Percentiles rank a stretch among this genome's conserved stretches.
Conservation (phyloP, 2,888 invertebrate species). For the Melanotus villosus region DNA sequence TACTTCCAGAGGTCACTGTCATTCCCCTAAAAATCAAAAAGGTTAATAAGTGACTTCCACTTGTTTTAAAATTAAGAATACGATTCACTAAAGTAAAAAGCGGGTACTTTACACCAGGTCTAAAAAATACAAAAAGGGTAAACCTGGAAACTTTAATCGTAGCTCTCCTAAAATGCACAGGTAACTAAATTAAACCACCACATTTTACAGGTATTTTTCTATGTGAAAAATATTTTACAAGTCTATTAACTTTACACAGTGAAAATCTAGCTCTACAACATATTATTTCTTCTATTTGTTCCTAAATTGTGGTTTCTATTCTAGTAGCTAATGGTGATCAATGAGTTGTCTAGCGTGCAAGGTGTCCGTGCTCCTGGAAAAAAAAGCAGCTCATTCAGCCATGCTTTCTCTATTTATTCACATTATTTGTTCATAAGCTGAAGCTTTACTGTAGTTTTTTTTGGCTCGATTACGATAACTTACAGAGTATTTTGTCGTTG, state of each 20-base stretch:
- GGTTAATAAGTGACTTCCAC: too few relatives aligned
- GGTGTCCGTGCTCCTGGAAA: constrained; percentile 51
- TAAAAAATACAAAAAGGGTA: neutral
- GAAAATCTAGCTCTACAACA: constrained; percentile 5
- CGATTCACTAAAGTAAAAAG: too few relatives aligned
- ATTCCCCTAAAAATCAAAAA: constrained; percentile 83
- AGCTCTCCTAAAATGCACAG: neutral
- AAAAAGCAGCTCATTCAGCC: constrained; percentile 48
- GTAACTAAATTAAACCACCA: constrained; percentile 6
- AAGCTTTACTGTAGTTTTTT: too few relatives aligned
- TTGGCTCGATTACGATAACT: too few relatives aligned
- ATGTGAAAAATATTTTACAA: constrained; percentile 4
- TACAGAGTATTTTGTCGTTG: constrained; percentile 58
- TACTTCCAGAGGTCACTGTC: constrained; percentile 95
- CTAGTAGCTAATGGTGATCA: constrained; percentile 44
- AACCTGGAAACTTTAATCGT: neutral
- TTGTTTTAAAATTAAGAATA: too few relatives aligned
- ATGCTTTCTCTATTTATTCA: constrained; percentile 22
- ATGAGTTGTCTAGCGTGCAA: constrained; percentile 50
- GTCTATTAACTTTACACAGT: neutral
- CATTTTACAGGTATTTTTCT: neutral
- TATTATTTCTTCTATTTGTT: constrained; percentile 1
- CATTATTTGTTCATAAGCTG: neutral
- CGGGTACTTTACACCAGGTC: neutral
- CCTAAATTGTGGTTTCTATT: constrained; percentile 42